Evolutionary conservation across 2,113 vertebrate genomes (phyloP).

Genomic region (Cacatua alba): DNA sequence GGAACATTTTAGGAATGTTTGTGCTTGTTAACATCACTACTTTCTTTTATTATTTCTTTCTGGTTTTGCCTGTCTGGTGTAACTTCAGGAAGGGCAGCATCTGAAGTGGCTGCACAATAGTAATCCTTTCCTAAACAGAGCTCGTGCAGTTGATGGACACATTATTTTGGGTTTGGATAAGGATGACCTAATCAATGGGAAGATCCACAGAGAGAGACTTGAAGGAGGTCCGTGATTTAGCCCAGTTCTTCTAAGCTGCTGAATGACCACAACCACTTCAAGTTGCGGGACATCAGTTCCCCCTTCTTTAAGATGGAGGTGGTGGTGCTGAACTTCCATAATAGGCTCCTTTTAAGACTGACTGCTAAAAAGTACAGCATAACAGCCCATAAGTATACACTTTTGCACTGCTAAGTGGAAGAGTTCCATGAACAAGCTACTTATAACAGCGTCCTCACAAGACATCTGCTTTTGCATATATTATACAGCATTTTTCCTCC

Average conservation of each 20-base stretch:
- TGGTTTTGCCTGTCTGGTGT: not conserved
- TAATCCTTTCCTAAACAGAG: not conserved
- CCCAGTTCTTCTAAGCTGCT: not conserved
- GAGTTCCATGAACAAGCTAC: not conserved
- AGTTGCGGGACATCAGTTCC: not conserved
- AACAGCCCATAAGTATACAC: not conserved
- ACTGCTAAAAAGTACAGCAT: not conserved
- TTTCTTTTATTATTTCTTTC: not conserved
- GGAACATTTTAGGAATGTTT: not conserved
- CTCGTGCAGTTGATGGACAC: not conserved
- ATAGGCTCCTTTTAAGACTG: not conserved
- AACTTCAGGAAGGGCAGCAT: not conserved
- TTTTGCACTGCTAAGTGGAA: not conserved
- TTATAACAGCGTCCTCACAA: not conserved
- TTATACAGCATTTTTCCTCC: conserved; percentile 7
- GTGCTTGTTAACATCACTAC: not conserved
- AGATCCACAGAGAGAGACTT: not conserved
- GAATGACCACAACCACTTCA: not conserved
- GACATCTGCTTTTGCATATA: not conserved
- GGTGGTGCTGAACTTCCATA: not conserved
- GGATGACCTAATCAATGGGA: not conserved
- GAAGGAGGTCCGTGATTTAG: not conserved
- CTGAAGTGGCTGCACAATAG: not conserved
- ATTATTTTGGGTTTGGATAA: not conserved
- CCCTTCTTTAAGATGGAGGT: not conserved